Base-by-base conservation (phyloP, 2,888 invertebrate genomes). In the Phaonia tiefii region DNA sequence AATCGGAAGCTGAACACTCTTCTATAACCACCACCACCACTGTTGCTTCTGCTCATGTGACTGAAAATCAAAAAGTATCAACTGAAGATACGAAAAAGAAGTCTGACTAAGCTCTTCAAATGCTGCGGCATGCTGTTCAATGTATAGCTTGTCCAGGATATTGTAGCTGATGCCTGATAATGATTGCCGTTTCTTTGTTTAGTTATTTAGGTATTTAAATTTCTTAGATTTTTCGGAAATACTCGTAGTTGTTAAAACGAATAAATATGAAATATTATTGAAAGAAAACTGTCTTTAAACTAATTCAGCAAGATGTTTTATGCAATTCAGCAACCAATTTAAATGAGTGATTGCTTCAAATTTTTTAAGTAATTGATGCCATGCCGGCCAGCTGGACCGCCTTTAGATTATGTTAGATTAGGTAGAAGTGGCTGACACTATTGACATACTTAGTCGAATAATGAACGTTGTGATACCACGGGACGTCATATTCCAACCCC, bases 1-100 rank as follows among this genome's bases (percentile, higher is more conserved):
- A 31, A 10, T n/a, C 26, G 7, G 22, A 39, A 22, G 1, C 5
- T 5, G 42, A 63, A 25, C 5, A 10, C 26, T 26, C 56, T 13
- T 26, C 67, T 17, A 13, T 31, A 37, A 22, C 15, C n/a, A 17
- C 31, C n/a, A 69, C 75, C 17, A 84, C 85, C 60, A 84, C 86
- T 5, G 80, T 83, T 1, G 84, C 84, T 0, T 85, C 87, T 2
- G 86, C 86, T 31, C 84, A 86, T 1, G 84, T 77, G 1, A 80
- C 77, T 1, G 85, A 88, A 77, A 84, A 86, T 5, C 74, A 37
- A 66, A 83, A 84, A 39, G 78, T 73, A 39, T 46, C 66, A 15
- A 20, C 63, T 10, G 11, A 67, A 1, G 67, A 70, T 71, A 37
- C 60, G 11, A 37, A 20, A 17, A 69, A 44, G n/a, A 69, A 73